Evolutionary conservation across 1,140 invertebrate genomes (phyloP).

Genomic region (Oryctes rhinoceros): DNA sequence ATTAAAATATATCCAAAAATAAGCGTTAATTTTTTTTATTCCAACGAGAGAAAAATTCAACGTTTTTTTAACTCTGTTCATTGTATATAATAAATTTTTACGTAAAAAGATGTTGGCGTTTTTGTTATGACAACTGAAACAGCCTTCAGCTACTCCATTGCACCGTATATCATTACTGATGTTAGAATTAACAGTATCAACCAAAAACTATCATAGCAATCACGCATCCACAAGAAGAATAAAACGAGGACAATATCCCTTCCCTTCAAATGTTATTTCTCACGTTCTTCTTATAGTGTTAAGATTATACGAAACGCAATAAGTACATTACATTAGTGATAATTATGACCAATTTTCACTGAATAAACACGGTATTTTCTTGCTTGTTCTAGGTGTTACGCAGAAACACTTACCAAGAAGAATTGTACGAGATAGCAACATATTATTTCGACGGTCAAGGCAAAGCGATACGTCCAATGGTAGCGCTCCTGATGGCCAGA

Average conservation of each 20-base stretch:
- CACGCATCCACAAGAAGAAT: neutral
- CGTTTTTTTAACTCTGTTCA: no score
- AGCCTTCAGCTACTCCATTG: no score
- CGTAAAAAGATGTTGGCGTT: no score
- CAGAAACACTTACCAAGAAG: conserved; percentile 78
- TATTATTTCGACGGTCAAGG: conserved; percentile 98
- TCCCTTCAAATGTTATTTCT: neutral
- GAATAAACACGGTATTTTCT: conserved; percentile 37
- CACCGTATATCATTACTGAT: no score
- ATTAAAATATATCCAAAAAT: no score
- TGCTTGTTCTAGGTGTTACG: conserved; percentile 74
- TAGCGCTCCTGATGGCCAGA: conserved; percentile 89
- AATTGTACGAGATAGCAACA: conserved; percentile 86
- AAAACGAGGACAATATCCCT: neutral
- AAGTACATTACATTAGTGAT: neutral
- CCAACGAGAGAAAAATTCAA: no score
- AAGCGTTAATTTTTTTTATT: no score
- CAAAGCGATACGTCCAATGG: conserved; percentile 93
- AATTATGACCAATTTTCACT: neutral
- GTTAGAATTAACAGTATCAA: no score
- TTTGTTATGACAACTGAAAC: no score
- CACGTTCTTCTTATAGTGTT: neutral
- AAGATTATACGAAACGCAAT: neutral
- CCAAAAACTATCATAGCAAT: no score
- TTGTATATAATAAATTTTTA: no score